Conservation (phyloP, 1,140 invertebrate genomes). For the Maconellicoccus hirsutus region DNA sequence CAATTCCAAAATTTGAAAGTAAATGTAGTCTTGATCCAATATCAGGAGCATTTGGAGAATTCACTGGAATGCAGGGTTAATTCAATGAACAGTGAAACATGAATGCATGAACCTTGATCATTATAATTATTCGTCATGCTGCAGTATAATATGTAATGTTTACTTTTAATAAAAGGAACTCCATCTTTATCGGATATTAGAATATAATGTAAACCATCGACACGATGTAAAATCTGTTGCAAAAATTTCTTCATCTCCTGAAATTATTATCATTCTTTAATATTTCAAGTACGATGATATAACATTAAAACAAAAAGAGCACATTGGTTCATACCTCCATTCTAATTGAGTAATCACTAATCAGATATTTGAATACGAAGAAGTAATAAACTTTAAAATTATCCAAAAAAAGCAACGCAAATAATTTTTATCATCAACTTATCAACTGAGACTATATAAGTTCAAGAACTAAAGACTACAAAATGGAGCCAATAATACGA, state of each 20-base stretch:
- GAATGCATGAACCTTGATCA: not conserved
- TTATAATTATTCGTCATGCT: not conserved
- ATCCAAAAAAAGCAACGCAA: too few relatives aligned
- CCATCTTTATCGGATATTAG: not conserved
- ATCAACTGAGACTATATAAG: too few relatives aligned
- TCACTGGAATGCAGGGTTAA: not conserved
- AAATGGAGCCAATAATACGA: too few relatives aligned
- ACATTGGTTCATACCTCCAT: not conserved
- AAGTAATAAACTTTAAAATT: too few relatives aligned
- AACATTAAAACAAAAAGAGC: too few relatives aligned
- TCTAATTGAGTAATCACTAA: too few relatives aligned
- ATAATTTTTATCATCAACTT: too few relatives aligned
- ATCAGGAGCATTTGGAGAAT: conserved; percentile 8
- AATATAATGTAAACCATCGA: conserved; percentile 5
- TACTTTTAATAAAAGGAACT: conserved; percentile 12
- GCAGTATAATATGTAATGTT: not conserved
- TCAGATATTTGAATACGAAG: too few relatives aligned
- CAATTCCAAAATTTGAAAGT: not conserved
- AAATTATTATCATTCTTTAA: not conserved
- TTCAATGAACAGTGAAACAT: not conserved
- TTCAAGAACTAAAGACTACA: too few relatives aligned
- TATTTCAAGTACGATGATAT: too few relatives aligned
- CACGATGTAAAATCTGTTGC: not conserved
- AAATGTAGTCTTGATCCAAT: not conserved
- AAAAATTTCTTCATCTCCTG: conserved; percentile 16